A percentile compares a stretch with the other conserved stretches of the same genome.
These are phyloP conservation scores for Gymnoscopelus braueri DNA, from an alignment of 2,797 vertebrate species.

Conservation along the genomic window DNA sequence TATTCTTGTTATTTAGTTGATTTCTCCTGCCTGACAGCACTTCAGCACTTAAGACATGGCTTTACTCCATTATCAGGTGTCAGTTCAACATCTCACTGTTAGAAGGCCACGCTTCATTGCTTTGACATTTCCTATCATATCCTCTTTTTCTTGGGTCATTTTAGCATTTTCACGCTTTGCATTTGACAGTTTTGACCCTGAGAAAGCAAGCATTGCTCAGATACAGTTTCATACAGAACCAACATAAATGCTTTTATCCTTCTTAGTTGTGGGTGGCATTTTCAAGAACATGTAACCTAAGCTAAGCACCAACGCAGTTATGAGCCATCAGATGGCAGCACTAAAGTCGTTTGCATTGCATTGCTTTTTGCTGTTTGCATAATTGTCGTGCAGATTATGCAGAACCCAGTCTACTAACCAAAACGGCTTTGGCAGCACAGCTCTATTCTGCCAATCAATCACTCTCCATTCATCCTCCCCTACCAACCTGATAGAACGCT, in stretches of 20 bases:
- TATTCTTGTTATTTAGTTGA: no score
- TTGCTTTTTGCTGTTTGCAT: background rate
- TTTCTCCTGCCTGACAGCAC: no score
- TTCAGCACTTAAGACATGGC: no score
- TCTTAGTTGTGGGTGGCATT: no score
- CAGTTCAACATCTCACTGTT: constrained; percentile 10
- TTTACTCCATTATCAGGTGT: no score
- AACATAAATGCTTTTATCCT: no score
- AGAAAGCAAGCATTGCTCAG: constrained; percentile 1
- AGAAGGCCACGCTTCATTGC: constrained; percentile 26
- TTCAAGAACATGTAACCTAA: no score
- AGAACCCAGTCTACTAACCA: background rate
- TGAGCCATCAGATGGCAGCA: background rate
- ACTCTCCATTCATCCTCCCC: constrained; percentile 11
- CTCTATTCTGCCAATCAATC: background rate
- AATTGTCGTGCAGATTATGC: background rate
- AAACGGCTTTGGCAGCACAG: background rate
- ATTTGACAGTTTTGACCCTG: constrained; percentile 1
- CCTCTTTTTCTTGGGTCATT: background rate
- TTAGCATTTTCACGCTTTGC: background rate
- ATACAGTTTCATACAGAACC: background rate
- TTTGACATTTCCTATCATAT: constrained; percentile 27
- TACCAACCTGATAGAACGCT: background rate
- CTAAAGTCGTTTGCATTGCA: background rate
- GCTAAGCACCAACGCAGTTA: background rate